Base-by-base conservation (phyloP, 2,888 invertebrate genomes). In the Sinotaia quadrata region DNA sequence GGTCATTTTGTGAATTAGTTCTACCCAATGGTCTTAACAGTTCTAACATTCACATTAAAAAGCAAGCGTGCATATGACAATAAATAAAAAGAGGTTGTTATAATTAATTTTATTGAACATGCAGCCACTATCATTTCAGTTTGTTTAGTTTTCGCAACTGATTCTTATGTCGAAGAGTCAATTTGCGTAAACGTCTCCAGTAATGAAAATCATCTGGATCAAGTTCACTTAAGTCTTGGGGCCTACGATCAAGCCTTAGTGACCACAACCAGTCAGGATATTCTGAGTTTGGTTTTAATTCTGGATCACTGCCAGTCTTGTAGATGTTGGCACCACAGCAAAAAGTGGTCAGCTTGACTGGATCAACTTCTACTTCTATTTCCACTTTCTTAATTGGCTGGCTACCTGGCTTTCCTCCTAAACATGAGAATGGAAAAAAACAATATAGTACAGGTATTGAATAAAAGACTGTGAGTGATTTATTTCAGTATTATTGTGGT, bases 231-330 rank as follows among this genome's bases (percentile, higher is more conserved):
- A 96, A 85, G 0, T 91, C 90, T 5, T 91, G 90, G 5, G 93
- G 90, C 3, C 90, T 88, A 21, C 88, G 71, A 82, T 90, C 93
- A 21, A 91, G 91, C 78, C 91, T 89, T 18, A 97, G 84, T 2
- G 83, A 89, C 97, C 96, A 97, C 71, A 98, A 89, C 97, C 97
- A 98, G 1, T 93, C 93, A 0, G 97, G 98, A 89, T 98, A 98
- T 85, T 96, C 95, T 29, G 90, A 90, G 83, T 95, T 93, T 0
- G 92, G 91, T 86, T 92, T 93, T 24, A 90, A 72, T 75, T 94
- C 91, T 0, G 96, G 90, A 84, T 97, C 96, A 85, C 94, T 92
- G 0, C 95, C 90, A 33, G 85, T 87, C 84, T 92, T 92, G 71
- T 91, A 90, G 65, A 95, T 93, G 86, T 97, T 96, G 68, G 93